phyloP scores from a whole-genome alignment of 2,113 vertebrate species.

The Limnothrissa miodon region DNA sequence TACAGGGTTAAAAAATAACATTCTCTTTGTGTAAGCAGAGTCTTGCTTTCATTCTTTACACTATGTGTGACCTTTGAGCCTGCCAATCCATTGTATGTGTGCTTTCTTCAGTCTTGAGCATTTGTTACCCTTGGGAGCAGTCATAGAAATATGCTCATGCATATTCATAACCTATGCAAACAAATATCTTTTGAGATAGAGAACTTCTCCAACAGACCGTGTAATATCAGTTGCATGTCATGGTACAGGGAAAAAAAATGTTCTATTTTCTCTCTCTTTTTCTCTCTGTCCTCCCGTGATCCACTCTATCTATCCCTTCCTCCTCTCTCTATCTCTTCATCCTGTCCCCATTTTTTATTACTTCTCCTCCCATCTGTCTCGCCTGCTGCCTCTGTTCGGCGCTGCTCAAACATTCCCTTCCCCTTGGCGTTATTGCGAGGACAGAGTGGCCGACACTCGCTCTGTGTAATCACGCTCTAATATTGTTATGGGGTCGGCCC shows the following conservation, averaged over 20 bases:
- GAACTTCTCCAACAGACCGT: background rate
- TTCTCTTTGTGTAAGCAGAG: background rate
- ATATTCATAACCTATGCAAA: slow-evolving; percentile 20
- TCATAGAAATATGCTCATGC: background rate
- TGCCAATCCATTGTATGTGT: background rate
- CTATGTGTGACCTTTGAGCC: background rate
- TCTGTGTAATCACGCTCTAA: background rate
- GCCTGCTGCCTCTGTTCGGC: background rate
- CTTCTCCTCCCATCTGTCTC: background rate
- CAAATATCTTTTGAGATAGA: background rate
- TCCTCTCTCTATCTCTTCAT: background rate
- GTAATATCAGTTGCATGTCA: slow-evolving; percentile 1
- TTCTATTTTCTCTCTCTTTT: background rate
- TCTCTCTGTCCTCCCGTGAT: background rate
- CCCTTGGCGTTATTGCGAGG: background rate
- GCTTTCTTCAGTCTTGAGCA: background rate
- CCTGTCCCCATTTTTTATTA: background rate
- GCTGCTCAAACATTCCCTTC: background rate
- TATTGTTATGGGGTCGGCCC: background rate
- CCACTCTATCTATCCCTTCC: background rate
- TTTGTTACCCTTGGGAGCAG: background rate
- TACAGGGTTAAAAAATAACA: background rate
- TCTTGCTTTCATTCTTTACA: background rate
- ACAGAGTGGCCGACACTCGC: background rate
- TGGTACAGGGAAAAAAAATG: background rate